phyloP scores from a whole-genome alignment of 1,140 invertebrate species.

The Scylla paramamosain region DNA sequence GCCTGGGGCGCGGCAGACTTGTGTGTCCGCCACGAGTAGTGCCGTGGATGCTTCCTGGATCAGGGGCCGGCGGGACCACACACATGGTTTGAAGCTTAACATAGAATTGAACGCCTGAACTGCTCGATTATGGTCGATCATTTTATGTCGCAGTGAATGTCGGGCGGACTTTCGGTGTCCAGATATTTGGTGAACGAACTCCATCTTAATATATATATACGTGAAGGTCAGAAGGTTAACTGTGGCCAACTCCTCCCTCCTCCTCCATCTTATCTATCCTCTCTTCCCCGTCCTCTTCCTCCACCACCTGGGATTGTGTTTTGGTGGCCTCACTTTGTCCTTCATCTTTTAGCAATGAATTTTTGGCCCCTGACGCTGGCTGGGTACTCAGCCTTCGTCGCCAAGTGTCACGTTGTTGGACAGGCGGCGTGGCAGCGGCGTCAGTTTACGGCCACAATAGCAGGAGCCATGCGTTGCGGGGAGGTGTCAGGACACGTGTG shows the following conservation, averaged over 20 bases:
- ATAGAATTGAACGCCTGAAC: no score
- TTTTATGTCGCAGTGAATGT: neutral
- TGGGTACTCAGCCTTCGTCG: neutral
- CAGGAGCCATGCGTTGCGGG: neutral
- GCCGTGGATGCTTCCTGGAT: neutral
- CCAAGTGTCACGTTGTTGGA: neutral
- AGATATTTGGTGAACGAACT: neutral
- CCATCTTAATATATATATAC: neutral
- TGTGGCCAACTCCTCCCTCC: neutral
- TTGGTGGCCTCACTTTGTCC: neutral
- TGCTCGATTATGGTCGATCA: no score
- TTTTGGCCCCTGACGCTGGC: neutral
- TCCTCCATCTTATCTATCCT: neutral
- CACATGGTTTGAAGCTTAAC: neutral
- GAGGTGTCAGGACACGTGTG: neutral
- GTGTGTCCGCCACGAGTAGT: neutral
- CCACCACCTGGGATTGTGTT: neutral
- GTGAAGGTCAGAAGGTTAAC: neutral
- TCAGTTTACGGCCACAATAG: neutral
- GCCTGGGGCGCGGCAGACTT: neutral
- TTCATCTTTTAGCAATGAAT: conserved; percentile 1
- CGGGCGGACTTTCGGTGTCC: neutral
- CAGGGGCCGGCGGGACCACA: neutral
- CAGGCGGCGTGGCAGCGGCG: neutral
- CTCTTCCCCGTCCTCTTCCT: neutral